A percentile compares a stretch with the other conserved stretches of the same genome.
Conservation (phyloP, 2,888 invertebrate species). For the Eudemis profundana region DNA sequence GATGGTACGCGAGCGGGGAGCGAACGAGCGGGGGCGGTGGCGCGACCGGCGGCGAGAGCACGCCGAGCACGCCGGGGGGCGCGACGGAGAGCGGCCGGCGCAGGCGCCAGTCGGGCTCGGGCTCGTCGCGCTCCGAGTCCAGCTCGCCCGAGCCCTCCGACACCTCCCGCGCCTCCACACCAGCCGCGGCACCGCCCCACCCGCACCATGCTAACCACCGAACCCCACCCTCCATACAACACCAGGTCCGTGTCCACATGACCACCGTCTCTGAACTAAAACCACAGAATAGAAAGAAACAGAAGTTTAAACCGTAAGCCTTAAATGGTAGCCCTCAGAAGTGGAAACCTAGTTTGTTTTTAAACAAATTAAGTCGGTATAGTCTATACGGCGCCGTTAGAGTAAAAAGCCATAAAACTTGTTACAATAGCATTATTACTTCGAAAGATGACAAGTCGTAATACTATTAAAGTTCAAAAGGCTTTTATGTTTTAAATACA, state of each 20-base stretch:
- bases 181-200: conserved; percentile 76
- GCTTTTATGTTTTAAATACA: too few species aligned
- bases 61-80: conserved; percentile 79
- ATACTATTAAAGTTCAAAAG: too few species aligned
- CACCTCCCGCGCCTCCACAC: conserved; percentile 86
- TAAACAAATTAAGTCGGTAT: too few species aligned
- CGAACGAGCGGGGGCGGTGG: conserved; percentile 56
- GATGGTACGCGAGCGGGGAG: conserved; percentile 77
- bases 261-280: too few species aligned
- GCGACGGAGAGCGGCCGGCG: conserved; percentile 76
- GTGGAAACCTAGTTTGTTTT: too few species aligned
- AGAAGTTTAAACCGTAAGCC: too few species aligned
- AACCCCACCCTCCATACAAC: conserved; percentile 61
- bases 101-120: conserved; percentile 83
- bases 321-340: too few species aligned
- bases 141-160: conserved; percentile 86
- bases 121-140: conserved; percentile 81
- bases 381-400: too few species aligned
- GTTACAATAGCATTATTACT: too few species aligned
- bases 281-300: too few species aligned
- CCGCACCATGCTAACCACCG: conserved; percentile 64
- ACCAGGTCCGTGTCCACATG: conserved; percentile 70
- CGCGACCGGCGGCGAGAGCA: conserved; percentile 65
- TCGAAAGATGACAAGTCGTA: too few species aligned
- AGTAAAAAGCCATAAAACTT: too few species aligned